Base-by-base conservation (phyloP, 2,797 vertebrate species). In the Poeciliopsis presidionis region DNA sequence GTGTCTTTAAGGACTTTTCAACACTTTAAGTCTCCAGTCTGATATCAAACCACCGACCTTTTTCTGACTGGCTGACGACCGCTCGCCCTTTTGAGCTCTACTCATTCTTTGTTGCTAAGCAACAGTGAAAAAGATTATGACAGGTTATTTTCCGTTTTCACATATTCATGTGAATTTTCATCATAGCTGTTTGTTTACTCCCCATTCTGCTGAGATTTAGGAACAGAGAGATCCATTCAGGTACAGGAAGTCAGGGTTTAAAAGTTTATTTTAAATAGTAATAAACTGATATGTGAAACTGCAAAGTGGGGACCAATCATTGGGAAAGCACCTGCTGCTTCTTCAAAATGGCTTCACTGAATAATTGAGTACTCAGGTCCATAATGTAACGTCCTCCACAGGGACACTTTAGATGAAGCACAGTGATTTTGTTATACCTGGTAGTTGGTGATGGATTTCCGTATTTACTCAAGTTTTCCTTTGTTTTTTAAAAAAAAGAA, bases 361-460 rank as follows among this genome's bases (percentile, higher is more conserved):
- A 89, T 91, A 84, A 89, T 87, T 81, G 49, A 87, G 77, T 59
- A 72, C 51, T 69, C 39, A 87, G 78, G 67, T 74, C 73, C 72
- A 46, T 82, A 82, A 79, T 41, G 77, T 74, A 49, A 83, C 81
- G 45, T 86, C 78, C 77, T 88, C 86, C 79, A 0, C 45, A 74
- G 80, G 79, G 70, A 80, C 87, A 80, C 55, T 63, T 46, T 71
- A 85, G 73, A 87, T 84, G 78, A 75, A 87, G 55, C 72, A 47
- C 72, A 72, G 72, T 28, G 6, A 47, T 86, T 87, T 80, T 63
- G 71, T 74, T 25, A 2, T 20, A 72, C 71, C 63, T 83, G 74
- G 77, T 63, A 39, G 77, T 73, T 36, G 67, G 46, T 76, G 53
- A n/a, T 9, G 11, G 73, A 45, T 43, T 73, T 57, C 79, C 49